Conservation (phyloP, 1,140 invertebrate species). For the Diabrotica virgifera region DNA sequence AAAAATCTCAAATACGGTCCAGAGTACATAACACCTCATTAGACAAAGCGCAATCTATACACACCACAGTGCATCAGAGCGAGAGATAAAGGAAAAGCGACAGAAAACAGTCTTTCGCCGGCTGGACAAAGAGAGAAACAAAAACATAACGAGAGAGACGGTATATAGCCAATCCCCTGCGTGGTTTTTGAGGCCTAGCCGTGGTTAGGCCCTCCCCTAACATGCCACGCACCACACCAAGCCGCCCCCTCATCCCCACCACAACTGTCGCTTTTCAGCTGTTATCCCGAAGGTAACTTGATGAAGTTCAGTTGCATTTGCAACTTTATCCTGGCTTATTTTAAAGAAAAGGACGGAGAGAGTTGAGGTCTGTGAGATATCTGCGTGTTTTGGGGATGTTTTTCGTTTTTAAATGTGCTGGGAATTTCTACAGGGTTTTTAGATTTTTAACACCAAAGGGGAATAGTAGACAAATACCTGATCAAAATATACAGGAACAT, state of each 20-base stretch:
- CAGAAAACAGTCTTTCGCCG: conserved; percentile 27
- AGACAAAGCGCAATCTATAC: conserved; percentile 27
- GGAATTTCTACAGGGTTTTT: too few species aligned
- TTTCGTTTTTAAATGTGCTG: too few species aligned
- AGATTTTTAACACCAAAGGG: too few species aligned
- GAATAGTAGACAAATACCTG: too few species aligned
- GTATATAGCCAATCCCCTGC: conserved; percentile 48
- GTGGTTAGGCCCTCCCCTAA: conserved; percentile 49
- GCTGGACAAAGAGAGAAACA: conserved; percentile 25
- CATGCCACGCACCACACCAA: conserved; percentile 45
- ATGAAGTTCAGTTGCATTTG: conserved; percentile 19
- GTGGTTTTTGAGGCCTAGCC: conserved; percentile 49
- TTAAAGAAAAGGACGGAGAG: too few species aligned
- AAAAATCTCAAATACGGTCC: conserved; percentile 23
- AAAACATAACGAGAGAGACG: conserved; percentile 38
- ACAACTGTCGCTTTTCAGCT: conserved; percentile 34
- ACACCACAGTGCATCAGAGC: conserved; percentile 21
- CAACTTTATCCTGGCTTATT: neutral
- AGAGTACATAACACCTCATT: conserved; percentile 22
- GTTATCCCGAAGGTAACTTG: conserved; percentile 29
- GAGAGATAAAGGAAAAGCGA: conserved; percentile 29
- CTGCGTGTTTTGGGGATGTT: too few species aligned
- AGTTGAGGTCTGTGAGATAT: too few species aligned
- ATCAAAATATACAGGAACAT: too few species aligned
- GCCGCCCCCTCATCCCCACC: conserved; percentile 44